A percentile compares a stretch with the other conserved stretches of the same genome.
Conservation (phyloP, 2,113 vertebrate genomes). For the Tricholaema leucomelas region DNA sequence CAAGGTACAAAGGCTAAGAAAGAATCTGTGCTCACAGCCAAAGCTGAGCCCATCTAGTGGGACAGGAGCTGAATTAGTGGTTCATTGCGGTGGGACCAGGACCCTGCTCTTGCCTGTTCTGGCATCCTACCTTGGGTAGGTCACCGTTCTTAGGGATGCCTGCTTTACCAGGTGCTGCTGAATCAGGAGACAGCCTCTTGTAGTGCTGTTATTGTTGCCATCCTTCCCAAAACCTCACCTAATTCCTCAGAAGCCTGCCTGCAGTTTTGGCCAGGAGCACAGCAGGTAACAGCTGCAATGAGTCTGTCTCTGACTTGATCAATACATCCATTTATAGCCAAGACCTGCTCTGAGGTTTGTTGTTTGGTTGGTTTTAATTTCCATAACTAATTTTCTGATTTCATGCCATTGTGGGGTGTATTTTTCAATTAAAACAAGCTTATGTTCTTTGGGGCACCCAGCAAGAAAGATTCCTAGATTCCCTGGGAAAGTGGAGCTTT, state of each 20-base stretch:
- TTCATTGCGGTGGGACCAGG: background rate
- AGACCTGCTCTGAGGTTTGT: background rate
- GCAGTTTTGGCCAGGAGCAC: background rate
- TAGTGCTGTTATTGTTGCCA: accelerated
- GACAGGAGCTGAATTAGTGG: background rate
- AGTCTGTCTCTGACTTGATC: background rate
- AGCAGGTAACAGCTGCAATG: background rate
- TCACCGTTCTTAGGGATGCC: background rate
- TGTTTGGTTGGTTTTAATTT: background rate
- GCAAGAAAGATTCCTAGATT: background rate
- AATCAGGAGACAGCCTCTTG: background rate
- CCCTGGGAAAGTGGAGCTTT: background rate
- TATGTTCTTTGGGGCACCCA: background rate
- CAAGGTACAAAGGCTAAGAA: background rate
- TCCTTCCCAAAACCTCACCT: background rate
- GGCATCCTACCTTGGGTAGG: background rate
- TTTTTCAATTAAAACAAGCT: background rate
- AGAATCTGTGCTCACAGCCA: background rate
- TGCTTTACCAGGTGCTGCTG: background rate
- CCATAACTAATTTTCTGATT: background rate
- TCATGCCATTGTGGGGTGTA: background rate
- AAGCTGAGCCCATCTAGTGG: background rate
- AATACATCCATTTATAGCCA: background rate
- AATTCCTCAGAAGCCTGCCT: background rate
- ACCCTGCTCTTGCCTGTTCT: background rate